phyloP scores from a whole-genome alignment of 2,888 invertebrate genomes.

The Belgica antarctica region DNA sequence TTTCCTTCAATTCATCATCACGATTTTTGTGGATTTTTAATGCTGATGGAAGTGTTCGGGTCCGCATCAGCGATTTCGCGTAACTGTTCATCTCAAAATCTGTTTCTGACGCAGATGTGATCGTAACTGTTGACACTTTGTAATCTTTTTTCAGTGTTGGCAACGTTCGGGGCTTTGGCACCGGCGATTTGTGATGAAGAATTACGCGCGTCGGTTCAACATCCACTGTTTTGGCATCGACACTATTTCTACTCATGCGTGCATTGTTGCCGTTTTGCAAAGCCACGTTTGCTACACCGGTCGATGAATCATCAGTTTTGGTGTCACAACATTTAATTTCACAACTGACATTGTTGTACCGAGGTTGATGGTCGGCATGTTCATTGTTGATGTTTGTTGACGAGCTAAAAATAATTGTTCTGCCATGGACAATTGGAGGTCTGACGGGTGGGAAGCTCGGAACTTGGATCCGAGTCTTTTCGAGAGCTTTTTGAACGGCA shows the following conservation, averaged over 20 bases:
- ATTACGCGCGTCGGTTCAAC: neutral
- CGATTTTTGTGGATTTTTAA: conserved; percentile 5
- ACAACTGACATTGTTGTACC: conserved; percentile 3
- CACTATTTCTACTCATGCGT: neutral
- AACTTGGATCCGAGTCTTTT: conserved; percentile 59
- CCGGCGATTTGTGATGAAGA: conserved; percentile 30
- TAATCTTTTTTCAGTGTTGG: neutral
- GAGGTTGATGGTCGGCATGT: neutral
- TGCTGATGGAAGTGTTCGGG: neutral
- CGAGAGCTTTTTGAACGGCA: conserved; percentile 69
- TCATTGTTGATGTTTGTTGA: conserved; percentile 50
- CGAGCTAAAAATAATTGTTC: conserved; percentile 55
- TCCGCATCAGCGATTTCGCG: conserved; percentile 20
- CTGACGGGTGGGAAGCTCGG: conserved; percentile 19
- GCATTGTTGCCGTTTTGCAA: conserved; percentile 38
- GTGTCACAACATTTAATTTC: conserved; percentile 43
- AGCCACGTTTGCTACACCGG: conserved; percentile 23
- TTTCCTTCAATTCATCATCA: conserved; percentile 37
- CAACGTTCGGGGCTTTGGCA: neutral
- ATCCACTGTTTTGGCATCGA: neutral
- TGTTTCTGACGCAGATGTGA: neutral
- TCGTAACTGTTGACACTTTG: neutral
- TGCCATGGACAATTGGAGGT: conserved; percentile 47
- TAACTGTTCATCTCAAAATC: conserved; percentile 13
- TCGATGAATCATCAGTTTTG: conserved; percentile 32